Base-by-base conservation (phyloP, 2,113 vertebrate species). In the Neogobius melanostomus region DNA sequence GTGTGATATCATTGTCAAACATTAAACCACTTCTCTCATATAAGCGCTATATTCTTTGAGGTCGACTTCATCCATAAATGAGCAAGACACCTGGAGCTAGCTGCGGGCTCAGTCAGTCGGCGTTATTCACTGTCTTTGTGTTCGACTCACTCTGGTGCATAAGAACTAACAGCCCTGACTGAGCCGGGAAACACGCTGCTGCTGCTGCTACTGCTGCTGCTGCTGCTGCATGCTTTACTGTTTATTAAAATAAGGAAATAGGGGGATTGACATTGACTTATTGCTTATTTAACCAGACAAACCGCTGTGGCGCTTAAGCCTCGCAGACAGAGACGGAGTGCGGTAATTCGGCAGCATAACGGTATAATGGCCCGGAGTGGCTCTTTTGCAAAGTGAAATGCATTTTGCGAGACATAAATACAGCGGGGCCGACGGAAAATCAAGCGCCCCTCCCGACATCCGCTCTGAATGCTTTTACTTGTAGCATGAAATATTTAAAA, bases 401-500 rank as follows among this genome's bases (percentile, higher is more conserved):
- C 76, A 66, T 68, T 78, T 68, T 36, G 74, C 8, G 77, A 47
- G 48, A 52, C 69, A 80, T 77, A 80, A 88, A 80, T 76, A 82
- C 57, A 80, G 69, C 16, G 69, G 68, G 71, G 47, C 42, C 69
- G 75, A 76, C 74, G 73, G 28, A 36, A 36, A 36, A 21, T n/a
- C 28, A 36, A 71, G 17, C 7, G 48, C 66, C 70, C 60, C 60
- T 44, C 11, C 6, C 8, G 28, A 36, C 59, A 43, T 65, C 71
- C 64, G 16, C 68, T 59, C 64, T 67, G 68, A 82, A 81, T 47
- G 71, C 71, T 82, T 88, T 85, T 74, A 71, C 79, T 64, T 78
- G 81, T 63, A 52, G 12, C 66, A 78, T 87, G 67, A 88, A 77
- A 80, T 72, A 86, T 85, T 85, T 70, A 86, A 82, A 79, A 83